Evolutionary conservation across 2,888 invertebrate genomes (phyloP).

Genomic region (Dinocampus coccinellae): DNA sequence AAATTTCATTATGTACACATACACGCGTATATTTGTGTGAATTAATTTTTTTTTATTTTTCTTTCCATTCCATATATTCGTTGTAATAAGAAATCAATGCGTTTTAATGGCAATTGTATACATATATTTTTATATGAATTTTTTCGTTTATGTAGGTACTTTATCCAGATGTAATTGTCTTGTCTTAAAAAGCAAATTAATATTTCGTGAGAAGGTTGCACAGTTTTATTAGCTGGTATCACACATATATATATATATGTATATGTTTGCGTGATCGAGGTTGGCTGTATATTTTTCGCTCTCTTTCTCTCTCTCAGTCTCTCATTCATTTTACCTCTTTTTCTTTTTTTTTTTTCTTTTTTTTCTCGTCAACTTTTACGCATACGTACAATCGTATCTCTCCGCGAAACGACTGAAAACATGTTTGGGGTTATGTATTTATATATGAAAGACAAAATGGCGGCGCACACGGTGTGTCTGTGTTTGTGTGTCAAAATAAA

Average conservation of each 20-base stretch:
- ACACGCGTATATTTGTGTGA: no score
- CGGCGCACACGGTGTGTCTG: neutral
- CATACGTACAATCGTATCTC: neutral
- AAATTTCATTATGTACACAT: no score
- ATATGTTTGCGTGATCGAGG: neutral
- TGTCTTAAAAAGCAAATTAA: neutral
- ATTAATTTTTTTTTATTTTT: neutral
- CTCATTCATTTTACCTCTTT: neutral
- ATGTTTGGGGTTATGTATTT: slow-evolving; percentile 12
- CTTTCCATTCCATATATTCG: neutral
- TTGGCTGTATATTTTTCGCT: neutral
- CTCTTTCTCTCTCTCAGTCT: no score
- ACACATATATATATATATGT: neutral
- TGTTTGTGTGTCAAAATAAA: neutral
- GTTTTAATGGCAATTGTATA: neutral
- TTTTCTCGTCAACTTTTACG: slow-evolving; percentile 1
- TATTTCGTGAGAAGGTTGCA: neutral
- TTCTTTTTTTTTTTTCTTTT: neutral
- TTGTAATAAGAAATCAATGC: neutral
- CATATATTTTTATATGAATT: neutral
- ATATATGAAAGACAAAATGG: slow-evolving; percentile 2
- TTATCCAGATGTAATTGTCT: neutral
- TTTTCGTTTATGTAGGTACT: neutral
- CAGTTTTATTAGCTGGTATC: neutral
- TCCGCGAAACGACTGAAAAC: slow-evolving; percentile 1